Conservation (phyloP, 2,113 vertebrate genomes). For the Danio rerio region DNA sequence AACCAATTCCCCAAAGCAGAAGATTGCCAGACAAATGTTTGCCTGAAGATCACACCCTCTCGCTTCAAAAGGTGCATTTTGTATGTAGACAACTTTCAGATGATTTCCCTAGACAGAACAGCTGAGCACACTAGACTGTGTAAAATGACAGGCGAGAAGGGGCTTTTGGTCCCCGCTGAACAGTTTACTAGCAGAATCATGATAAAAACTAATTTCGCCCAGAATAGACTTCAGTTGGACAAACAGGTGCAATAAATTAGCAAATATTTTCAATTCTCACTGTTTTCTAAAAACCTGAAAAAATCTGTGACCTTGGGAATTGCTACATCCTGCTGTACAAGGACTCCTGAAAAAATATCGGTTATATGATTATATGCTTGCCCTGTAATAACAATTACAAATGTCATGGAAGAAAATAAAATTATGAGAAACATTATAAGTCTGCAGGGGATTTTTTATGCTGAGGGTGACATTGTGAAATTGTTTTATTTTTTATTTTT, state of each 20-base stretch:
- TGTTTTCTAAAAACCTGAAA: slow-evolving; percentile 57
- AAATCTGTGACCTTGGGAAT: slow-evolving; percentile 61
- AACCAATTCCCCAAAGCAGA: slow-evolving; percentile 48
- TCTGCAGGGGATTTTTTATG: slow-evolving; percentile 60
- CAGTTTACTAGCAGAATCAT: slow-evolving; percentile 68
- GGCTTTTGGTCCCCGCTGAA: slow-evolving; percentile 72
- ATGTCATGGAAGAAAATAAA: slow-evolving; percentile 65
- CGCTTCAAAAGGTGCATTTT: slow-evolving; percentile 66
- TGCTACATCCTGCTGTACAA: slow-evolving; percentile 49
- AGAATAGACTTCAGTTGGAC: slow-evolving; percentile 72
- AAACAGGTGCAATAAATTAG: slow-evolving; percentile 75
- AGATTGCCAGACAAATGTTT: slow-evolving; percentile 58
- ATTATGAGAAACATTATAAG: slow-evolving; percentile 54
- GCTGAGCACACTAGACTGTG: slow-evolving; percentile 70
- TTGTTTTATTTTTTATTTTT: slow-evolving; percentile 64
- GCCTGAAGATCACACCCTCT: slow-evolving; percentile 63
- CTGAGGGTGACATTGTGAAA: slow-evolving; percentile 65
- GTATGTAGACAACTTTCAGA: slow-evolving; percentile 70
- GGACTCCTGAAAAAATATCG: slow-evolving; percentile 65
- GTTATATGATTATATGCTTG: slow-evolving; percentile 61
- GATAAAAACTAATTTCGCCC: slow-evolving; percentile 78
- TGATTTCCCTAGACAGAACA: slow-evolving; percentile 74
- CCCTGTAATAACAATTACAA: slow-evolving; percentile 67
- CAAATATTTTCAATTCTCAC: slow-evolving; percentile 67
- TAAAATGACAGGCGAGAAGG: slow-evolving; percentile 72